phyloP scores from a whole-genome alignment of 2,888 invertebrate species.

The Apamea epomidion region DNA sequence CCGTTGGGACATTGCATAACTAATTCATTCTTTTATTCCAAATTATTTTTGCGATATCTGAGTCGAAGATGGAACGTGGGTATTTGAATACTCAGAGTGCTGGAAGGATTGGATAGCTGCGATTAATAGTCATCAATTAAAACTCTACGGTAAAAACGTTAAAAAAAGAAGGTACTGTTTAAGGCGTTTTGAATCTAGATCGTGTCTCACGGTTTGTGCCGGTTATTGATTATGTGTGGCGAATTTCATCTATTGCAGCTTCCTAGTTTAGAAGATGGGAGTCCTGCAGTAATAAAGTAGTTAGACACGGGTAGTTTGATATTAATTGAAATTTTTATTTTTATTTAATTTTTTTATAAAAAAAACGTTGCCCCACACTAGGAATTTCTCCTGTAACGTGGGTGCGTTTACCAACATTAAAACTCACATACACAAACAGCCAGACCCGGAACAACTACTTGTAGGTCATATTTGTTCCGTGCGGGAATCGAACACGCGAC shows the following conservation, averaged over 20 bases:
- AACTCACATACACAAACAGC: too few species aligned
- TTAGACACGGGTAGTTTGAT: neutral
- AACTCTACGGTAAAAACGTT: slow-evolving; percentile 43
- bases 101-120: slow-evolving; percentile 7
- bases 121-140: slow-evolving; percentile 35
- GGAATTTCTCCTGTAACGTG: too few species aligned
- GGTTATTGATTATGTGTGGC: slow-evolving; percentile 54
- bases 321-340: neutral
- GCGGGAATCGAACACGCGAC: too few species aligned
- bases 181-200: slow-evolving; percentile 57
- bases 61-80: neutral
- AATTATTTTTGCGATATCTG: neutral
- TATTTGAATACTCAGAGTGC: neutral
- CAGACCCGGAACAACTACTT: too few species aligned
- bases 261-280: slow-evolving; percentile 38
- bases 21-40: neutral
- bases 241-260: slow-evolving; percentile 46
- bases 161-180: slow-evolving; percentile 47
- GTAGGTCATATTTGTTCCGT: too few species aligned
- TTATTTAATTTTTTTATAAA: too few species aligned
- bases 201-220: slow-evolving; percentile 60
- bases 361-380: too few species aligned
- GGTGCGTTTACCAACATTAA: too few species aligned
- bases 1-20: neutral
- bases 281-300: slow-evolving; percentile 9